These are phyloP conservation scores for Urocyon cinereoargenteus DNA, from an alignment of 2,797 vertebrate genomes.

Conservation along the genomic window DNA sequence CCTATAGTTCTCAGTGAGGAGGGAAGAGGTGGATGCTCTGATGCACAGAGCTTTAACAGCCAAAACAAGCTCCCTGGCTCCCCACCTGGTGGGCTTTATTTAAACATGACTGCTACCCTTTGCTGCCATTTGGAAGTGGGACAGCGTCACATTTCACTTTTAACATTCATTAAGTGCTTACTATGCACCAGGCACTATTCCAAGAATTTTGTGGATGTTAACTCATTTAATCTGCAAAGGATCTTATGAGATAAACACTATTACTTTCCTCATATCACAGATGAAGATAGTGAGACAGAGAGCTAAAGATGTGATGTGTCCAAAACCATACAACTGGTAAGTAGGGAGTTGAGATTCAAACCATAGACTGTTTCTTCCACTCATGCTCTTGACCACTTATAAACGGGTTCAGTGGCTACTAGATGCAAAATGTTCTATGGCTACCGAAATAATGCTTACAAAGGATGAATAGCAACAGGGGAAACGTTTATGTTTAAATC, in stretches of 20 bases:
- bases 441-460: not conserved
- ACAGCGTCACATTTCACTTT: not conserved
- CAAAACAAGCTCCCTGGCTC: not conserved
- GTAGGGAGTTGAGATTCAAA: not conserved
- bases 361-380: not conserved
- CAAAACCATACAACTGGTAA: not conserved
- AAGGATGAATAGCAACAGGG: not conserved
- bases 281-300: not conserved
- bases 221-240: not conserved
- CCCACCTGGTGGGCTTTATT: not conserved
- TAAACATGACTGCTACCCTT: too few species aligned
- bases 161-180: not conserved
- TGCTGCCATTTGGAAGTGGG: not conserved
- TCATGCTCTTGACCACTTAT: not conserved
- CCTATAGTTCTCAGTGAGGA: not conserved
- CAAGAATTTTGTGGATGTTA: not conserved
- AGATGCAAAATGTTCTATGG: not conserved
- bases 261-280: not conserved
- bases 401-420: not conserved
- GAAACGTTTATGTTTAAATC: not conserved
- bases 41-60: not conserved
- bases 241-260: not conserved
- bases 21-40: not conserved
- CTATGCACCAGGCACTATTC: not conserved
- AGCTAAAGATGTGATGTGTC: not conserved